Conservation (phyloP, 1,140 invertebrate species). For the Caerostris extrusa region DNA sequence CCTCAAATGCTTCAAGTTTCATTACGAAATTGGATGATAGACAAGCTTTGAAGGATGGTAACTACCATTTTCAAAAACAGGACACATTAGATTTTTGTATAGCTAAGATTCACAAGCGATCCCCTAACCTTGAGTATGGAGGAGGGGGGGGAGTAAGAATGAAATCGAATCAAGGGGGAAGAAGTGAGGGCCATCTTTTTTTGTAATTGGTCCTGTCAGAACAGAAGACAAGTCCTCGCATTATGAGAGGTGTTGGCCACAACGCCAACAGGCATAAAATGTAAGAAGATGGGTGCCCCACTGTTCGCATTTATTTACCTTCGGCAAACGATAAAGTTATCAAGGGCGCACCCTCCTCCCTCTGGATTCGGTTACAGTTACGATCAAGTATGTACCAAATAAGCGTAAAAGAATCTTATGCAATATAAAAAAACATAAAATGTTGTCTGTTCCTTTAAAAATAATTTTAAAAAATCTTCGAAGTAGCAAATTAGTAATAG, state of each 20-base stretch:
- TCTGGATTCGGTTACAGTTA: neutral
- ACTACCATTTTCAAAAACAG: too few relatives aligned
- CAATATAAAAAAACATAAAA: too few relatives aligned
- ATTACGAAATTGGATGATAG: too few relatives aligned
- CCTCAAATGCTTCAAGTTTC: too few relatives aligned
- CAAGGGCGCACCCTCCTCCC: neutral
- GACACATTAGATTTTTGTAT: too few relatives aligned
- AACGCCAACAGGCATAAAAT: constrained; percentile 49
- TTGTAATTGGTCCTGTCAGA: constrained; percentile 58
- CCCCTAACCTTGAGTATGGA: neutral
- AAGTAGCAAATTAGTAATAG: too few relatives aligned
- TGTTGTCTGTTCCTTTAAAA: too few relatives aligned
- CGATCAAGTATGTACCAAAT: too few relatives aligned
- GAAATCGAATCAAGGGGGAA: neutral
- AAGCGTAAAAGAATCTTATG: too few relatives aligned
- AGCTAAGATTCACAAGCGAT: neutral
- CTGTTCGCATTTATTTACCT: constrained; percentile 46
- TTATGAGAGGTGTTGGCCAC: constrained; percentile 46
- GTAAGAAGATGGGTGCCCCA: constrained; percentile 45
- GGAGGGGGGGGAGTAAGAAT: neutral
- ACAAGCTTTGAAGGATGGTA: too few relatives aligned
- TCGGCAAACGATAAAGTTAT: constrained; percentile 43
- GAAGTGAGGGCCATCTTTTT: neutral
- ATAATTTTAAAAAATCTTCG: too few relatives aligned
- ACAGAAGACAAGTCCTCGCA: constrained; percentile 8